These are phyloP conservation scores for Axea sp. DNA, from an alignment of 2,888 invertebrate genomes.

Conservation along the genomic window DNA sequence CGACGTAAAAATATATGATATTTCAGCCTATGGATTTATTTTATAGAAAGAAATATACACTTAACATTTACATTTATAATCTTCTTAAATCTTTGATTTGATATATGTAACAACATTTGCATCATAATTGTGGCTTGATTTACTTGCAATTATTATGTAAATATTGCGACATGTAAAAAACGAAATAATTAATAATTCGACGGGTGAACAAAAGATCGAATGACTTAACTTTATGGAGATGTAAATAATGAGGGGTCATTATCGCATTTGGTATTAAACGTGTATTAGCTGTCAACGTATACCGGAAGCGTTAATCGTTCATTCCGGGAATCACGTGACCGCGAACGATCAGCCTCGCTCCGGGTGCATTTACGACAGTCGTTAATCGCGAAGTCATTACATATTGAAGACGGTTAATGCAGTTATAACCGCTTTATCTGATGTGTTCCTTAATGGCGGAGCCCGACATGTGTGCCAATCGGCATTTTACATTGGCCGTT, in stretches of 20 bases:
- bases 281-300: slow-evolving; percentile 56
- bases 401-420: slow-evolving; percentile 62
- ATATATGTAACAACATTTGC: too few species aligned
- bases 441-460: slow-evolving; percentile 58
- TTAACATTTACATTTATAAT: too few species aligned
- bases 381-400: slow-evolving; percentile 61
- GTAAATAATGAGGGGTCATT: slow-evolving; percentile 39
- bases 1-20: too few species aligned
- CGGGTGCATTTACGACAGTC: slow-evolving; percentile 62
- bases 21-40: too few species aligned
- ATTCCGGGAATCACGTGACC: slow-evolving; percentile 57
- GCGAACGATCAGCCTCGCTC: slow-evolving; percentile 49
- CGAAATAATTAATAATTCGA: too few species aligned
- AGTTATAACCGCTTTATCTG: slow-evolving; percentile 64
- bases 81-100: too few species aligned
- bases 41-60: too few species aligned
- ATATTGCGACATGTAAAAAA: too few species aligned
- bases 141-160: too few species aligned
- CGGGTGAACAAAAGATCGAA: too few species aligned
- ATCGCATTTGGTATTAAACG: slow-evolving; percentile 38
- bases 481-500: slow-evolving; percentile 63
- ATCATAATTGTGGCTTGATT: too few species aligned
- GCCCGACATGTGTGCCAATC: slow-evolving; percentile 59
- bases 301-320: slow-evolving; percentile 60
- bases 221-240: too few species aligned